Evolutionary conservation across 1,140 invertebrate genomes (phyloP).

Genomic region (Drosophila orosa): DNA sequence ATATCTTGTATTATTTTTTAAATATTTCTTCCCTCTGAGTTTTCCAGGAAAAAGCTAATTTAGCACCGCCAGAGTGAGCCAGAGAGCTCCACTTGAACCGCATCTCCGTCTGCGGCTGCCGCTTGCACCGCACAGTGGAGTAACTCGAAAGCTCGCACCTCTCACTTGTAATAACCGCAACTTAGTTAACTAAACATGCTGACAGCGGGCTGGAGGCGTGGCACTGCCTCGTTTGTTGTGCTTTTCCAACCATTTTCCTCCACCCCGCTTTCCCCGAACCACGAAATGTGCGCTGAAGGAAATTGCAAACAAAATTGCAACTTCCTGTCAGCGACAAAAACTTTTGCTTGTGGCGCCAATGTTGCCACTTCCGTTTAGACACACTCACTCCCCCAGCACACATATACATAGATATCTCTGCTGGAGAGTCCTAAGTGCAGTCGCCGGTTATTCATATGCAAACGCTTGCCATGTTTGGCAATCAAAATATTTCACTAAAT

Average conservation of each 20-base stretch:
- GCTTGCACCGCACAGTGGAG: conserved; percentile 4
- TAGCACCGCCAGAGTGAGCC: not conserved
- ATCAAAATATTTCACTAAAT: conserved; percentile 83
- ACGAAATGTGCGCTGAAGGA: conserved; percentile 77
- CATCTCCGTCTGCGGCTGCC: conserved; percentile 13
- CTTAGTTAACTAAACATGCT: conserved; percentile 82
- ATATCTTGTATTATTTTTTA: too few relatives aligned
- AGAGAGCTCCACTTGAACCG: conserved; percentile 2
- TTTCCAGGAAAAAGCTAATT: not conserved
- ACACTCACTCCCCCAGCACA: conserved; percentile 20
- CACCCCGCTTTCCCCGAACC: not conserved
- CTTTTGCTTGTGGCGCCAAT: conserved; percentile 80
- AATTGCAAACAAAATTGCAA: conserved; percentile 83
- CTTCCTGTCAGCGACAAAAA: conserved; percentile 83
- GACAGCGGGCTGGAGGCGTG: conserved; percentile 55
- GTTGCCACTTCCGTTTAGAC: conserved; percentile 79
- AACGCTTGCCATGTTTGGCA: conserved; percentile 75
- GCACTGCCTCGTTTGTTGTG: conserved; percentile 43
- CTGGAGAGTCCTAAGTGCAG: conserved; percentile 67
- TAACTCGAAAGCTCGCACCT: conserved; percentile 31
- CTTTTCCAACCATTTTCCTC: not conserved
- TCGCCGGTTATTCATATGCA: conserved; percentile 80
- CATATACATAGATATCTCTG: not conserved
- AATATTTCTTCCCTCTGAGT: too few relatives aligned
- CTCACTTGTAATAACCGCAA: conserved; percentile 78